Conservation (phyloP, 2,113 vertebrate species). For the Cephalopterus ornatus region DNA sequence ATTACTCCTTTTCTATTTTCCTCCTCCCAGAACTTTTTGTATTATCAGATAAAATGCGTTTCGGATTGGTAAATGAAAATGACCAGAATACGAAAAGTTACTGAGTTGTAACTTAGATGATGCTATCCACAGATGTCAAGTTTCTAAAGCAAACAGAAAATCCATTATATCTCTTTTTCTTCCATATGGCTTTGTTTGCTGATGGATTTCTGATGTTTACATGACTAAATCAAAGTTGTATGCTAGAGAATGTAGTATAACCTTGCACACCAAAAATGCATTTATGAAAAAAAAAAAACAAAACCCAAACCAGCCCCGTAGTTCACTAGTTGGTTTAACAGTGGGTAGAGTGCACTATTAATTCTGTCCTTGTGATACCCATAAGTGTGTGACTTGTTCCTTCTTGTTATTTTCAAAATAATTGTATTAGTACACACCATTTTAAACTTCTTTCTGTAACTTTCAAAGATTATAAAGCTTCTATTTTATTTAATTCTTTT, state of each 20-base stretch:
- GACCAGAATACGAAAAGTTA: slow-evolving; percentile 6
- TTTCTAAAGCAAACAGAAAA: slow-evolving; percentile 65
- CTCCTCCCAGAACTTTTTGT: neutral
- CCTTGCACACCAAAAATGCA: neutral
- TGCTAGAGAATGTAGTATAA: neutral
- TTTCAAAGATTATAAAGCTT: neutral
- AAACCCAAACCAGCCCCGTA: neutral
- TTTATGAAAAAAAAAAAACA: neutral
- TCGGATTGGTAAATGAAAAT: slow-evolving; percentile 9
- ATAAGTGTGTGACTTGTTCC: neutral
- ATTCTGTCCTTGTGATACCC: neutral
- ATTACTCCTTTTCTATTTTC: neutral
- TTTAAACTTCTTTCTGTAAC: neutral
- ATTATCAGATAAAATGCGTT: neutral
- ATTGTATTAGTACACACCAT: neutral
- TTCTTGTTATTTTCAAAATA: neutral
- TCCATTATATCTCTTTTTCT: slow-evolving; percentile 34
- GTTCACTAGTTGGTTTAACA: neutral
- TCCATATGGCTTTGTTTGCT: slow-evolving; percentile 70
- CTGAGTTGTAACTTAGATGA: neutral
- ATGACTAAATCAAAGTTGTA: slow-evolving; percentile 30
- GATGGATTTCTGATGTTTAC: slow-evolving; percentile 39
- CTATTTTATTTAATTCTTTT: neutral
- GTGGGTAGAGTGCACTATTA: neutral
- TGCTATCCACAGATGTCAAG: slow-evolving; percentile 48